phyloP scores from a whole-genome alignment of 2,888 invertebrate genomes.

The Clivina fossor region DNA sequence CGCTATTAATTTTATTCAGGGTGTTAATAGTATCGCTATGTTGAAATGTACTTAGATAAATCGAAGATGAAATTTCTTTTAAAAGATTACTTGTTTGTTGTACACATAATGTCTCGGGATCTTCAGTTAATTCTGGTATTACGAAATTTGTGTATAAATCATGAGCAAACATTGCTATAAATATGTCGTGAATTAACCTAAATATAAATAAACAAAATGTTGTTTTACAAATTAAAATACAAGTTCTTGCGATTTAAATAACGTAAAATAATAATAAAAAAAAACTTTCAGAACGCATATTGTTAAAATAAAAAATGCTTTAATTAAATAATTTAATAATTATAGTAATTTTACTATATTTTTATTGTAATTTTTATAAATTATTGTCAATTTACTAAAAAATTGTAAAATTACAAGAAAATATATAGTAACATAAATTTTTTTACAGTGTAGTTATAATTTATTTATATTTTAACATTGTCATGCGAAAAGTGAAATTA shows the following conservation, averaged over 20 bases:
- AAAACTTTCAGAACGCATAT: too few relatives aligned
- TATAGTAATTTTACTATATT: too few relatives aligned
- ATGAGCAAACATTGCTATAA: conserved; percentile 43
- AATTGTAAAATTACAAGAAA: too few relatives aligned
- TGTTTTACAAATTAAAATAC: too few relatives aligned
- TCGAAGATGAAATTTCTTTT: conserved; percentile 40
- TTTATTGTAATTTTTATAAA: too few relatives aligned
- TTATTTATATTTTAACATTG: too few relatives aligned
- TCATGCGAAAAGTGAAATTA: too few relatives aligned
- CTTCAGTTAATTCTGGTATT: conserved; percentile 34
- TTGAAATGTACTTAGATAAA: conserved; percentile 36
- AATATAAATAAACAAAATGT: conserved; percentile 5
- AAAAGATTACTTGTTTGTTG: conserved; percentile 39
- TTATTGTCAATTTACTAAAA: neutral
- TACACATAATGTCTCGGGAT: conserved; percentile 41
- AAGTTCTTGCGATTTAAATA: too few relatives aligned
- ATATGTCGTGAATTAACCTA: conserved; percentile 42
- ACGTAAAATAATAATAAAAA: neutral
- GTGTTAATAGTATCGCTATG: conserved; percentile 21
- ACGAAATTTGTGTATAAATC: conserved; percentile 44
- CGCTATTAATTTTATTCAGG: conserved; percentile 26
- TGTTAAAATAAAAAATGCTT: neutral
- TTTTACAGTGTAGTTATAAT: conserved; percentile 14
- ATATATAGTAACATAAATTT: too few relatives aligned
- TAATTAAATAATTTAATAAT: neutral